phyloP scores from a whole-genome alignment of 2,888 invertebrate genomes.

The Cybosia mesomella region DNA sequence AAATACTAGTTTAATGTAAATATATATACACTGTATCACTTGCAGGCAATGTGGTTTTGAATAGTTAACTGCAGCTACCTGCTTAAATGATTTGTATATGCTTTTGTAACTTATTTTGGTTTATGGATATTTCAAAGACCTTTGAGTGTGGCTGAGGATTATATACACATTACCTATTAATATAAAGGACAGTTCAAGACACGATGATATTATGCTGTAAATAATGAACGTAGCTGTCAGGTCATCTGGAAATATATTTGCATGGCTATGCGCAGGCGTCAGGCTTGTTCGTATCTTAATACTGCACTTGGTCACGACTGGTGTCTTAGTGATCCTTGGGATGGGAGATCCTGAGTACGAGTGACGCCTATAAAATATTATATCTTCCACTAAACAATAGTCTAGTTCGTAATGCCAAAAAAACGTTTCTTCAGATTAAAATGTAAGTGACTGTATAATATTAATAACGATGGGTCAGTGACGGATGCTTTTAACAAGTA shows the following conservation, averaged over 20 bases:
- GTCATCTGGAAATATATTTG: constrained; percentile 37
- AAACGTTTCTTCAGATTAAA: no score
- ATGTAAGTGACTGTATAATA: no score
- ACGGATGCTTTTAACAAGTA: no score
- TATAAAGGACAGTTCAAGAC: neutral
- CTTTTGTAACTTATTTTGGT: no score
- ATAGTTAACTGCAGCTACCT: no score
- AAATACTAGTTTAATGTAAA: no score
- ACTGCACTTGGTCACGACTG: constrained; percentile 40
- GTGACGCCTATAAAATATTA: neutral
- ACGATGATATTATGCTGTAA: neutral
- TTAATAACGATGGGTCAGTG: no score
- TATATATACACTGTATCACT: no score
- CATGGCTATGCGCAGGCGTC: constrained; percentile 40
- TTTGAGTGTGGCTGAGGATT: neutral
- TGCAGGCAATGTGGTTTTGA: no score
- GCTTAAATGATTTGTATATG: no score
- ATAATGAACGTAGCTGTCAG: constrained; percentile 8
- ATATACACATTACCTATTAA: neutral
- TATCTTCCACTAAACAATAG: neutral
- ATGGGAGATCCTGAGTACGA: constrained; percentile 44
- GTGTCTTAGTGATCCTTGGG: constrained; percentile 38
- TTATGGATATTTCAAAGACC: neutral
- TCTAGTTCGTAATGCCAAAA: neutral
- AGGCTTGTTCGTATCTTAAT: constrained; percentile 27